A percentile compares a stretch with the other conserved stretches of the same genome.
phyloP scores from a whole-genome alignment of 2,113 vertebrate genomes.

The Fregata magnificens region DNA sequence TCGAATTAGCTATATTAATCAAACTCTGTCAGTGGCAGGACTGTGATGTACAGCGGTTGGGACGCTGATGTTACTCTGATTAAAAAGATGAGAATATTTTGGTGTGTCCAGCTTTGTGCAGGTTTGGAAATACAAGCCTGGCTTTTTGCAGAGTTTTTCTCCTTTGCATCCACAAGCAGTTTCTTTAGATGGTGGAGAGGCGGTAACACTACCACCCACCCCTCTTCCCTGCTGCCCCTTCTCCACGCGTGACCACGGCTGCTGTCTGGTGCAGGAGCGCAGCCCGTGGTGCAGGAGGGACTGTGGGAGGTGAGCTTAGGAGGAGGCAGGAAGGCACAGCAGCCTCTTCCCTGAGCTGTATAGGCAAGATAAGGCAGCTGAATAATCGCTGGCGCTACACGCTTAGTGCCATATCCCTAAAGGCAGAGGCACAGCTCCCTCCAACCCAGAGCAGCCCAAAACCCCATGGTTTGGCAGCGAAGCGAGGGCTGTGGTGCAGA shows the following conservation, averaged over 20 bases:
- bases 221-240: not conserved
- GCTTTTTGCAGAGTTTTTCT: not conserved
- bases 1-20: not conserved
- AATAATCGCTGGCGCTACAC: rapidly evolving
- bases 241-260: rapidly evolving
- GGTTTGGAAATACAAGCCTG: not conserved
- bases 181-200: not conserved
- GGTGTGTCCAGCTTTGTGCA: not conserved
- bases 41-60: not conserved
- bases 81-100: not conserved
- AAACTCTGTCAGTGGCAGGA: not conserved
- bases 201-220: not conserved
- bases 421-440: not conserved
- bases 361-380: not conserved
- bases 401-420: not conserved
- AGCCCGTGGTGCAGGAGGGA: not conserved
- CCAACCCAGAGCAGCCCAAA: not conserved
- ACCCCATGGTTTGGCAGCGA: not conserved
- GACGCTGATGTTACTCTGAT: not conserved
- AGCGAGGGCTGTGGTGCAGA: not conserved
- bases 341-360: not conserved
- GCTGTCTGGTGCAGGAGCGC: not conserved
- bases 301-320: not conserved
- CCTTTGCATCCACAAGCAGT: not conserved
- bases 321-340: not conserved